Evolutionary conservation across 2,797 vertebrate genomes (phyloP).

Genomic region (Microctenopoma steveboyesi): DNA sequence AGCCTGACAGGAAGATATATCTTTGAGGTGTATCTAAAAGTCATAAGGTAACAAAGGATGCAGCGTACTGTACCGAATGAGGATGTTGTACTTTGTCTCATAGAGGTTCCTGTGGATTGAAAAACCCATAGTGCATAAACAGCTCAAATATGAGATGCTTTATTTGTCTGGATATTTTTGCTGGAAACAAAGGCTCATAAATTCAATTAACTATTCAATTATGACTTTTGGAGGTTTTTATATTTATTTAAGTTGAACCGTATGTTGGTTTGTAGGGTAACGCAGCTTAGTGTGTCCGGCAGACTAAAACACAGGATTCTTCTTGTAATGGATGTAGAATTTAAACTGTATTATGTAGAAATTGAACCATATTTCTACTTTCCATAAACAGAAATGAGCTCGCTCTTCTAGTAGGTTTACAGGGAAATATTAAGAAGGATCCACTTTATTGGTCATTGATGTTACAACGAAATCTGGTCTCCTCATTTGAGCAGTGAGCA

Average conservation of each 20-base stretch:
- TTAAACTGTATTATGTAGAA: background rate
- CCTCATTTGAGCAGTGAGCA: too few species aligned
- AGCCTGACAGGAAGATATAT: constrained; percentile 73
- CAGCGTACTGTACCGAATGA: background rate
- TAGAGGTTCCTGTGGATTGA: background rate
- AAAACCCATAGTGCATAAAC: background rate
- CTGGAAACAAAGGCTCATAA: background rate
- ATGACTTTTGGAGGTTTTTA: background rate
- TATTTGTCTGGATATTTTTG: constrained; percentile 4
- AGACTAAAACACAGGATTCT: background rate
- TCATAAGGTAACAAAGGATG: constrained; percentile 50
- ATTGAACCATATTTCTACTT: background rate
- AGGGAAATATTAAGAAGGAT: too few species aligned
- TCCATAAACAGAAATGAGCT: background rate
- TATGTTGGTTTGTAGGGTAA: background rate
- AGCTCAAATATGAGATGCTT: constrained; percentile 10
- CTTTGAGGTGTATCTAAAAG: constrained; percentile 72
- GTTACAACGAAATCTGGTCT: too few species aligned
- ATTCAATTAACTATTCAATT: background rate
- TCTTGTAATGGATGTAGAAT: background rate
- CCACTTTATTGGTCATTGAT: too few species aligned
- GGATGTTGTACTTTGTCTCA: constrained; percentile 28
- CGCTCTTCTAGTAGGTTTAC: too few species aligned
- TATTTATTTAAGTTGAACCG: background rate
- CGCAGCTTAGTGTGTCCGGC: background rate